Evolutionary conservation across 2,888 invertebrate genomes (phyloP), one percentile per base, ranked within the genome.

Genomic region (Caradrina clavipalpis): DNA sequence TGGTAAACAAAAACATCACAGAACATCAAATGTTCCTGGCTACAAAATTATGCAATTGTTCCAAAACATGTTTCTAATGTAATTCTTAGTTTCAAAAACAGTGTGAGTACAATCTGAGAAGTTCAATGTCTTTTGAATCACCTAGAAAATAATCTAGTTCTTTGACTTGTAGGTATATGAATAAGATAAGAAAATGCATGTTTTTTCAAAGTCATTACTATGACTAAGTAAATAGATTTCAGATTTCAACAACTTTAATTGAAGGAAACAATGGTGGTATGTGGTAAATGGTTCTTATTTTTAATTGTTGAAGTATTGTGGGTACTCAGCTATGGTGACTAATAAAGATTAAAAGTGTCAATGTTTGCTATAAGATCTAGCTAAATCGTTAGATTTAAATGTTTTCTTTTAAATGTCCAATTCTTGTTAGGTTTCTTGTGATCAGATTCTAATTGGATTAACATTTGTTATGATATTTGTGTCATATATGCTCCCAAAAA

Each of bases 361-460:
- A 39, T 61, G 22, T 74, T 61, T 74, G 56, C 53, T 0, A 17
- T 53, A 15, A 42, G 21, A 45, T 42, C 26, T 4, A 66, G 19
- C n/a, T 56, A 21, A 56, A 21, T 39, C n/a, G 3, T 35, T 26
- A 15, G 45, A 61, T 26, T 35, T 0, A 1, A 45, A 67, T 50
- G 19, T 50, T 59, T 26, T 45, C 39, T 51, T 62, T 17, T 17
- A 45, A 47, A 22, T 54, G 47, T 54, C 53, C 31, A 69, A 31
- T 22, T 69, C 63, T 63, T 71, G 68, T 76, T 66, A 60, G 70
- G 73, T 78, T 78, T 71, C 80, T 60, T 68, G 76, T 64, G 67
- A 71, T 70, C 56, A 64, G 51, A 75, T 85, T 83, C 72, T 77
- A 81, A 83, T 79, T 77, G 74, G 81, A 83, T 85, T 78, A 71